These are phyloP conservation scores for Alviniconcha strummeri DNA, from an alignment of 2,888 invertebrate genomes.

Conservation along the genomic window DNA sequence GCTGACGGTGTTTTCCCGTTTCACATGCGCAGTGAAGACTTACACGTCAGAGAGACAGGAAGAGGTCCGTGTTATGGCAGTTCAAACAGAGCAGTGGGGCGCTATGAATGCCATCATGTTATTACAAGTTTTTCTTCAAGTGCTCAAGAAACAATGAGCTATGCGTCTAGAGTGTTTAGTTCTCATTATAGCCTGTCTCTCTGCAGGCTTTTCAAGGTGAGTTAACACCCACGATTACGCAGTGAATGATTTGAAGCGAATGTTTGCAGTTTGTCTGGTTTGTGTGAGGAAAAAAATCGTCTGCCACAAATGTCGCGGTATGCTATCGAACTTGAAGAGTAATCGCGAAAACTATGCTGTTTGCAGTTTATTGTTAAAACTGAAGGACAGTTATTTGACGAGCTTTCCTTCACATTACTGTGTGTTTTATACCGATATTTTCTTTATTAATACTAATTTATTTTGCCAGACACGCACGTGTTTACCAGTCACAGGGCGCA, in stretches of 20 bases:
- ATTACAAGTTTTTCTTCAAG: constrained; percentile 5
- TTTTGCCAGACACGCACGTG: no score
- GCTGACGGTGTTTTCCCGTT: constrained; percentile 33
- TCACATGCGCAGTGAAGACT: constrained; percentile 43
- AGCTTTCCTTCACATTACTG: no score
- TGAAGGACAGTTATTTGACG: no score
- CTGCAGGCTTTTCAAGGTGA: constrained; percentile 22
- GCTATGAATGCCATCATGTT: constrained; percentile 6
- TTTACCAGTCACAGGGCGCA: no score
- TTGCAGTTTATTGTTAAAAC: no score
- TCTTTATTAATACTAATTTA: no score
- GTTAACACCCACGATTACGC: neutral
- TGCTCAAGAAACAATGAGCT: constrained; percentile 21
- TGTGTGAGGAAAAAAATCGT: neutral
- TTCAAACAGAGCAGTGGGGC: constrained; percentile 18
- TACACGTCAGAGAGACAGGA: constrained; percentile 43
- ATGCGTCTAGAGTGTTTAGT: constrained; percentile 11
- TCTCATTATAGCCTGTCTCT: constrained; percentile 20
- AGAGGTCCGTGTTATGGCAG: constrained; percentile 28
- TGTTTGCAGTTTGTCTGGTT: no score
- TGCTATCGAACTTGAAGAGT: no score
- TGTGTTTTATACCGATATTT: no score
- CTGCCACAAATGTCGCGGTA: neutral
- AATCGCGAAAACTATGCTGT: no score
- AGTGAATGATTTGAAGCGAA: neutral